Base-by-base conservation (phyloP, 2,888 invertebrate species). In the Elegia similella region DNA sequence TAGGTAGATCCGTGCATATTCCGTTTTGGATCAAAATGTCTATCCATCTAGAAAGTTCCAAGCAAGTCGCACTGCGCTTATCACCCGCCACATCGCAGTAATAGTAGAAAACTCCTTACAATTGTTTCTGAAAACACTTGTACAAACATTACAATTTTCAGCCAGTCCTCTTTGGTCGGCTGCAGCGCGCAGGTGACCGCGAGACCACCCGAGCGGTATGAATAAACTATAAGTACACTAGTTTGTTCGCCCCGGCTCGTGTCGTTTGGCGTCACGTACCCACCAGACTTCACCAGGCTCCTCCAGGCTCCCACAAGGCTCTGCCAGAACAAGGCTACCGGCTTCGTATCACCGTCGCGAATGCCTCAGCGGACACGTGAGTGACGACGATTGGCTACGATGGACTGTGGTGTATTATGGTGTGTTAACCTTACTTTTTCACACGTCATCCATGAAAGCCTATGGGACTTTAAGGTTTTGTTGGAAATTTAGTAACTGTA, bases 181-280 rank as follows among this genome's bases (percentile, higher is more conserved):
- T 76, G 71, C 81, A 76, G 74, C 76, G 76, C 67, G 70, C 72
- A 52, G 56, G 69, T 81, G 84, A 73, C 71, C 69, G 76, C 74
- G 67, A 70, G 84, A 78, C 83, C 78, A 91, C 92, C 92, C 90
- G 92, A 92, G 91, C 92, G 90, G 92, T 77, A 79, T 89, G 92
- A 88, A 83, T 92, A 92, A 90, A 90, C 92, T 92, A 82, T 86
- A 70, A 66, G 59, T 68, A 64, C 69, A 64, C 76, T 84, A 92
- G 92, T 92, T 92, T 92, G 92, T 92, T 92, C 92, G 92, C 92
- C 92, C 90, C 91, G 90, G 88, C 91, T 92, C 92, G 92, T 86
- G 92, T 92, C 87, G 89, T 74, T 72, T 75, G 68, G 75, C 75
- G 82, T 80, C 86, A 84, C 74, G 52, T 52, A 68, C 44, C 66